Evolutionary conservation across 30 jellyfish, hydroid and myxozoan species (phyloP).

Genomic region (Mastigias papua): DNA sequence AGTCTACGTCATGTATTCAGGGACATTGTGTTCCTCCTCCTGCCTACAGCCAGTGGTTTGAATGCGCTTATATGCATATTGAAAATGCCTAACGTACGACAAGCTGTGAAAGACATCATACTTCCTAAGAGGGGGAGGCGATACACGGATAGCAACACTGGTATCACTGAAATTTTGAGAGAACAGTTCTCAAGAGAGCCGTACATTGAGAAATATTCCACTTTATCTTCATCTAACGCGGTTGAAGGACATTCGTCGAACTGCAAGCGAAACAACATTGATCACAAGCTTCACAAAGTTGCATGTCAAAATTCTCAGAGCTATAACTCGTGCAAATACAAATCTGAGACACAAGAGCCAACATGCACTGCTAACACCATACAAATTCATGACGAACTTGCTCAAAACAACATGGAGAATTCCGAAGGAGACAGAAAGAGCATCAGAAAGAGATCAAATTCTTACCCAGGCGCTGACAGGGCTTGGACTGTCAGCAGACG

Average conservation of each 20-base stretch:
- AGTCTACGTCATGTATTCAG: constrained; percentile 59
- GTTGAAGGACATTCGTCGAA: no score
- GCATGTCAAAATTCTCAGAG: no score
- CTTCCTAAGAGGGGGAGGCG: background rate
- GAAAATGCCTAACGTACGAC: constrained; percentile 33
- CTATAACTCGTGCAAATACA: no score
- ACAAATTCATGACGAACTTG: background rate
- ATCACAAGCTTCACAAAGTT: no score
- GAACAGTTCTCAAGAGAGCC: background rate
- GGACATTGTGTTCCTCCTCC: constrained; percentile 46
- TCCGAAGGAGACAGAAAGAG: background rate
- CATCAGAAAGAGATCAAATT: background rate
- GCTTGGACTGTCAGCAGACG: no score
- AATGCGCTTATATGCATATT: constrained; percentile 73
- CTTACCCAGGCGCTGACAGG: no score
- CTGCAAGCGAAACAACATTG: no score
- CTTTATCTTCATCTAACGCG: no score
- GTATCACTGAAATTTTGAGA: background rate
- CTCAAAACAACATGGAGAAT: background rate
- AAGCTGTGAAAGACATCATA: constrained; percentile 18
- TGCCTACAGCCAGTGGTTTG: constrained; percentile 65
- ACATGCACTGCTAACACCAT: background rate
- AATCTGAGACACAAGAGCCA: no score
- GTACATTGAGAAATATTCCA: background rate
- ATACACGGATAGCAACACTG: constrained; percentile 20